Percentiles rank a stretch among this genome's conserved stretches.
Conservation (phyloP, 2,888 invertebrate species). For the Cactoblastis cactorum region DNA sequence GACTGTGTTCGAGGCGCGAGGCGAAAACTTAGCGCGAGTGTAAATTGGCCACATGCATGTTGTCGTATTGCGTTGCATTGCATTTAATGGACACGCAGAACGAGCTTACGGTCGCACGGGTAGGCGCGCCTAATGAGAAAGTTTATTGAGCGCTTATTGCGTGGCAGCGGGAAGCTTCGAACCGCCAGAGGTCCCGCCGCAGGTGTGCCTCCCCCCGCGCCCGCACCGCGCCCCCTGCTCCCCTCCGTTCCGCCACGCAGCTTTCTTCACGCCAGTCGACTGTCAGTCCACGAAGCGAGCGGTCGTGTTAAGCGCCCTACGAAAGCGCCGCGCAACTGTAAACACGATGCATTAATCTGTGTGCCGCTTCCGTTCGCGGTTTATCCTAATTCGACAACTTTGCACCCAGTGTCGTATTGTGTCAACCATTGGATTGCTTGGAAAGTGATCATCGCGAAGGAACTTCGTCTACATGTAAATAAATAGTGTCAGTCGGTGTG, state of each 20-base stretch:
- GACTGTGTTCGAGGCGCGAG: constrained; percentile 21
- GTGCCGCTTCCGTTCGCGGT: constrained; percentile 65
- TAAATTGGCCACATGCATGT: constrained; percentile 54
- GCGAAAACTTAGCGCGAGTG: constrained; percentile 47
- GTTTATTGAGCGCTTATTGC: constrained; percentile 80
- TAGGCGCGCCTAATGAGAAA: constrained; percentile 78
- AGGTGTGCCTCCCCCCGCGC: constrained; percentile 60
- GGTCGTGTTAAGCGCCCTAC: constrained; percentile 34
- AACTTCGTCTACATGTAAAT: constrained; percentile 65
- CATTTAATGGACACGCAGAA: constrained; percentile 64
- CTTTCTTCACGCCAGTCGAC: constrained; percentile 54
- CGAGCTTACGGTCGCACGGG: constrained; percentile 77
- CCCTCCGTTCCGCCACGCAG: constrained; percentile 33
- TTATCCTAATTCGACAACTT: constrained; percentile 59
- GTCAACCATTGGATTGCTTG: constrained; percentile 60
- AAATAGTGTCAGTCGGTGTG: constrained; percentile 58
- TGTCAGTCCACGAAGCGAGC: constrained; percentile 62
- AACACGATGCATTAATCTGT: constrained; percentile 73
- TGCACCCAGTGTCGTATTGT: constrained; percentile 65
- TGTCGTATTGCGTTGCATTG: constrained; percentile 62
- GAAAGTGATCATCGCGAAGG: constrained; percentile 51
- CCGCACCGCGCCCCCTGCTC: constrained; percentile 34
- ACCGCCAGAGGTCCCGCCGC: constrained; percentile 61
- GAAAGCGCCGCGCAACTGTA: constrained; percentile 71
- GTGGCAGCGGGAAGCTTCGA: constrained; percentile 75